Conservation (phyloP, 2,888 invertebrate species). For the Leptogaster cylindrica region DNA sequence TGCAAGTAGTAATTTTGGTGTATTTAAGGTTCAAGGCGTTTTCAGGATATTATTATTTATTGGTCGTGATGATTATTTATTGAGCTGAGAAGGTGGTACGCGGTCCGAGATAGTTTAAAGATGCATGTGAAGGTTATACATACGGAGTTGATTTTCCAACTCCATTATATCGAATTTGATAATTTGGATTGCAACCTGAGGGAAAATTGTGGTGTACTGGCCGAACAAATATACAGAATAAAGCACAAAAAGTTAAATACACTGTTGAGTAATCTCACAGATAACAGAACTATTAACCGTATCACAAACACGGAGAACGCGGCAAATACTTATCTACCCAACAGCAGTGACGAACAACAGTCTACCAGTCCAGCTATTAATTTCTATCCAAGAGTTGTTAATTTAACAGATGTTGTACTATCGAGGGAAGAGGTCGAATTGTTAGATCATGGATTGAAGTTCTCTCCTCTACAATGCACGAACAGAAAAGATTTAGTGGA, state of each 20-base stretch:
- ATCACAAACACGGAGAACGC: background rate
- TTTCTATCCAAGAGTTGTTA: constrained; percentile 2
- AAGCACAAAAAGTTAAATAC: constrained; percentile 3
- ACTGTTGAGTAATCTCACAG: background rate
- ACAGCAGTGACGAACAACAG: background rate
- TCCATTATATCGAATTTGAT: constrained; percentile 1
- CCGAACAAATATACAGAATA: constrained; percentile 3
- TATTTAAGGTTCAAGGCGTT: no score
- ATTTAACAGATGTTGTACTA: constrained; percentile 2
- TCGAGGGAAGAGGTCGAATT: background rate
- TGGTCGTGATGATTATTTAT: no score
- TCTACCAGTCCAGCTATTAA: background rate
- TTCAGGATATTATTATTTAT: no score
- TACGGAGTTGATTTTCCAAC: background rate
- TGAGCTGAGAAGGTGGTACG: no score
- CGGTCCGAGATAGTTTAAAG: no score
- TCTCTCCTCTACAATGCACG: background rate
- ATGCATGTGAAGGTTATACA: no score
- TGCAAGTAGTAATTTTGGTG: no score
- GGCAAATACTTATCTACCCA: background rate
- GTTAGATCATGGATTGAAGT: background rate
- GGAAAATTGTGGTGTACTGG: background rate
- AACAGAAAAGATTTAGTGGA: background rate
- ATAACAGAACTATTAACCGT: background rate
- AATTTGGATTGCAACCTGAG: background rate